Evolutionary conservation across 1,140 invertebrate genomes (phyloP).

Genomic region (Rhopalosiphum padi): DNA sequence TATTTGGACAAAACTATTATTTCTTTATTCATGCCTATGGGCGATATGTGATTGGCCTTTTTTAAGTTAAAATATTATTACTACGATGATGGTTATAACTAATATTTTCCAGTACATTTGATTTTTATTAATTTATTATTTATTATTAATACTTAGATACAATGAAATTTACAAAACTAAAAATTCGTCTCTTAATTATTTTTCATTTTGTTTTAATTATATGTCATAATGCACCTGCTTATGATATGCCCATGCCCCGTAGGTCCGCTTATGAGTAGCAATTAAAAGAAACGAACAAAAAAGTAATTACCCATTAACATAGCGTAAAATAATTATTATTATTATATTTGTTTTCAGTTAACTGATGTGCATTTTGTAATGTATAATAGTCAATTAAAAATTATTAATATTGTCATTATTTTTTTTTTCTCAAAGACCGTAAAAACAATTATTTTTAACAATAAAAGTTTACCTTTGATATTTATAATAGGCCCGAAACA

Average conservation of each 20-base stretch:
- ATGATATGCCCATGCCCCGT: neutral
- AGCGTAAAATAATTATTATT: neutral
- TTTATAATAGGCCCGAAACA: slow-evolving; percentile 5
- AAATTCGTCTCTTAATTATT: neutral
- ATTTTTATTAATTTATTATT: slow-evolving; percentile 4
- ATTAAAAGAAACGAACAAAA: neutral
- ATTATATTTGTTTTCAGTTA: slow-evolving; percentile 25
- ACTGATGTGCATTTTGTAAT: neutral
- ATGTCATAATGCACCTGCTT: neutral
- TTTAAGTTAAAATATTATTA: neutral
- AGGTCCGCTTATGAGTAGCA: neutral
- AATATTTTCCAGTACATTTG: neutral
- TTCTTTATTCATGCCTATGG: neutral
- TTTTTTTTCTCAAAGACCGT: neutral
- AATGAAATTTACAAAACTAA: neutral
- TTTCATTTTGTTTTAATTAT: neutral
- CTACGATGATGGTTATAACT: neutral
- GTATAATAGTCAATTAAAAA: slow-evolving; percentile 14
- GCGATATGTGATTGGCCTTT: neutral
- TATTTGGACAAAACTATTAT: neutral
- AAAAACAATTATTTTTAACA: slow-evolving; percentile 14
- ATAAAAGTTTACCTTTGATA: neutral
- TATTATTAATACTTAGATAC: neutral
- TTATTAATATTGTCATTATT: slow-evolving; percentile 19
- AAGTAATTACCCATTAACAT: neutral